Conservation (phyloP, 2,113 vertebrate species). For the Microtus pennsylvanicus region DNA sequence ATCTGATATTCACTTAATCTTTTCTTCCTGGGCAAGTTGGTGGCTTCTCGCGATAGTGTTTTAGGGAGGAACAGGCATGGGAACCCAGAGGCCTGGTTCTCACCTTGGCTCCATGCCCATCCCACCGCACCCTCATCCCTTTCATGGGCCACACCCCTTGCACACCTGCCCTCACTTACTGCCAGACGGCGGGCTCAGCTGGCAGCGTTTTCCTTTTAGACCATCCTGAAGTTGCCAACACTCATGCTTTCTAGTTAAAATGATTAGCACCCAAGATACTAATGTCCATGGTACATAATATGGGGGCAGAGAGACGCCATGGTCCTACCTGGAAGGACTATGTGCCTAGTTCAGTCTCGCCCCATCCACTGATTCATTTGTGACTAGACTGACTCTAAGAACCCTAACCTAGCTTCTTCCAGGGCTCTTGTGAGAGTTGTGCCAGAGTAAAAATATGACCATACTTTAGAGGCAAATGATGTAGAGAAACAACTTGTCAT, state of each 20-base stretch:
- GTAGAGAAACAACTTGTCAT: conserved; percentile 40
- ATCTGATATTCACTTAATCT: conserved; percentile 66
- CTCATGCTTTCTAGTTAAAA: conserved; percentile 48
- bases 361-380: background rate
- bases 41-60: conserved; percentile 67
- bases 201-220: conserved; percentile 61
- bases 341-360: background rate
- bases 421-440: conserved; percentile 21
- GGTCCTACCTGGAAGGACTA: background rate
- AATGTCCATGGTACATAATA: background rate
- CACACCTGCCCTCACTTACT: conserved; percentile 72
- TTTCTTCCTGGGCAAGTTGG: conserved; percentile 58
- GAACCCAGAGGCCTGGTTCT: conserved; percentile 48
- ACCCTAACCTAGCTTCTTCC: background rate
- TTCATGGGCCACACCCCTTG: conserved; percentile 67
- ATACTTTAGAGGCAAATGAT: conserved; percentile 39
- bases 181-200: conserved; percentile 58
- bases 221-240: conserved; percentile 70
- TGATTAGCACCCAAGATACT: conserved; percentile 7
- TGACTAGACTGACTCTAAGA: background rate
- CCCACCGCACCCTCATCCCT: background rate
- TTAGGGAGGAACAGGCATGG: background rate
- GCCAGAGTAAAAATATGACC: conserved; percentile 44
- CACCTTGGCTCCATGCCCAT: conserved; percentile 54
- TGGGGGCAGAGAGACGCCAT: conserved; percentile 11